A percentile compares a stretch with the other conserved stretches of the same genome.
Conservation (phyloP, 2,888 invertebrate genomes). For the Synanthedon andrenaeformis region DNA sequence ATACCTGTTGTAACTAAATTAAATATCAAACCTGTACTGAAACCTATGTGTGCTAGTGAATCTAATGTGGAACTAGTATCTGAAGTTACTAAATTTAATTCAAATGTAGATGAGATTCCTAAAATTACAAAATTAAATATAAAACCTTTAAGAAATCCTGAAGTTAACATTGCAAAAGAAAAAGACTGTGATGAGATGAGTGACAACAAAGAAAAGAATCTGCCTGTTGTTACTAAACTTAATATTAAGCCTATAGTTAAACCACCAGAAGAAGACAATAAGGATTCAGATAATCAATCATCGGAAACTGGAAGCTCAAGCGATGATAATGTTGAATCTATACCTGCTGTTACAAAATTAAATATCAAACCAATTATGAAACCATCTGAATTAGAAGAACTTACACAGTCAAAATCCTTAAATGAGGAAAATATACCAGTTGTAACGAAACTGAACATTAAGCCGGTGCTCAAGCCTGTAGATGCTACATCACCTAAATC, state of each 20-base stretch:
- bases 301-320: constrained; percentile 61
- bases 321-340: constrained; percentile 57
- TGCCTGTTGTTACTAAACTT: constrained; percentile 64
- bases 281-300: constrained; percentile 57
- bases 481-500: constrained; percentile 37
- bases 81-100: constrained; percentile 66
- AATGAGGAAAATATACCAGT: constrained; percentile 45
- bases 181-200: constrained; percentile 59
- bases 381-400: constrained; percentile 36
- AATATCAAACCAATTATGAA: constrained; percentile 70
- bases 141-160: constrained; percentile 65
- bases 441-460: constrained; percentile 54
- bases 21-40: constrained; percentile 61
- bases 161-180: constrained; percentile 46
- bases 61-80: constrained; percentile 52
- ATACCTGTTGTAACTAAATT: constrained; percentile 55
- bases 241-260: constrained; percentile 70
- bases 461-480: constrained; percentile 53
- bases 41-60: constrained; percentile 43
- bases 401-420: constrained; percentile 20
- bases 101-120: constrained; percentile 59
- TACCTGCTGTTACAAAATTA: constrained; percentile 65
- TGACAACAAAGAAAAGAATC: constrained; percentile 46
- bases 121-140: constrained; percentile 67
- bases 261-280: constrained; percentile 46